Percentiles rank a stretch among this genome's conserved stretches.
These are phyloP conservation scores for Acleris emargana DNA, from an alignment of 2,888 invertebrate species.

Conservation along the genomic window DNA sequence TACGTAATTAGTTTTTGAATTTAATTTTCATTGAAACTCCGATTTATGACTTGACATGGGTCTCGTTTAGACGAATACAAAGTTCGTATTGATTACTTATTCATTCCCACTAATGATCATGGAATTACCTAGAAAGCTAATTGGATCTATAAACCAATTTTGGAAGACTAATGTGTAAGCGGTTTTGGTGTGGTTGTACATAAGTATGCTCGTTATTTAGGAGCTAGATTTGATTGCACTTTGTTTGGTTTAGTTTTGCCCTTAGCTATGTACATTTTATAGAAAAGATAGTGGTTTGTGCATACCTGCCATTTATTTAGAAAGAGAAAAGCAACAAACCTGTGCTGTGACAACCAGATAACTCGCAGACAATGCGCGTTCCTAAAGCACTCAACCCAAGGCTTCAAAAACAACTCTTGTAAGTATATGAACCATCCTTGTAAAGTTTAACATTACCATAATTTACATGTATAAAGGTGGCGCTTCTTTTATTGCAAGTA, in stretches of 20 bases:
- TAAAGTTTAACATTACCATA: not conserved
- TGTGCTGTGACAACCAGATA: not conserved
- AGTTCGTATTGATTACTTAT: slow-evolving; percentile 4
- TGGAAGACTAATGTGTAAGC: slow-evolving; percentile 73
- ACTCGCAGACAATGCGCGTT: slow-evolving; percentile 54
- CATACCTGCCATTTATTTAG: slow-evolving; percentile 19
- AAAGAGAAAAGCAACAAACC: not conserved
- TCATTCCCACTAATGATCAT: slow-evolving; percentile 36
- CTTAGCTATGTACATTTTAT: slow-evolving; percentile 14
- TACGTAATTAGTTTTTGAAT: no score
- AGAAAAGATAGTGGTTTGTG: slow-evolving; percentile 26
- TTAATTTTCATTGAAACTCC: no score
- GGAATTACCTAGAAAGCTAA: slow-evolving; percentile 46
- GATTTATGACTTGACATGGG: slow-evolving; percentile 16
- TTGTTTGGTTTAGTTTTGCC: slow-evolving; percentile 26
- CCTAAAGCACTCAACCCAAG: slow-evolving; percentile 59
- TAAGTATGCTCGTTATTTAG: slow-evolving; percentile 12
- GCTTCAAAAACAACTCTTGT: slow-evolving; percentile 58
- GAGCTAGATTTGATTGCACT: slow-evolving; percentile 22
- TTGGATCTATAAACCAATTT: slow-evolving; percentile 56
- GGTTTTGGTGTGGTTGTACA: slow-evolving; percentile 39
- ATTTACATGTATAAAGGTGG: no score
- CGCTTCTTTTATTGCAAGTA: slow-evolving; percentile 1
- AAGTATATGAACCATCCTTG: slow-evolving; percentile 49
- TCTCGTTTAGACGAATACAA: not conserved